Base-by-base conservation (phyloP, 2,888 invertebrate species). In the Agrochola macilenta region DNA sequence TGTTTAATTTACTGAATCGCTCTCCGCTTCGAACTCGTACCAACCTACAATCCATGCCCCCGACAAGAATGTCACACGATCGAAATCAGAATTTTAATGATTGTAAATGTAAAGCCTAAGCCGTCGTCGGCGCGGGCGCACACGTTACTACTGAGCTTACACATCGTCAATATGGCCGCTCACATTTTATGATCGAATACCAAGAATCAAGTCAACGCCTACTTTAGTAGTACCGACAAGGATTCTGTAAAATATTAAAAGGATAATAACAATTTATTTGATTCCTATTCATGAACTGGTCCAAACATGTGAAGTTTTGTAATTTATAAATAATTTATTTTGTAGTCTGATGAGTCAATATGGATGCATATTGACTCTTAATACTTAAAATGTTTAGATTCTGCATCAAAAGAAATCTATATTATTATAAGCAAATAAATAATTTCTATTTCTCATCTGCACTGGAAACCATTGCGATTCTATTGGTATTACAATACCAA, bases 81-180 rank as follows among this genome's bases (percentile, higher is more conserved):
- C 76, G 69, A 74, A 81, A 82, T 87, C 71, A 69, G 79, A 87
- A 84, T 87, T 74, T 78, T 82, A 86, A 79, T 79, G 35, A 80
- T 76, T 76, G 83, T 77, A 73, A 78, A 78, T 70, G 69, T 83
- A 66, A 65, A 78, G 77, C 74, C 70, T 82, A 76, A 65, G 30
- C 63, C 64, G 57, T 35, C 60, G 35, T 35, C 60, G 35, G 26
- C 72, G 49, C 63, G 4, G 61, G 75, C 69, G 69, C 73, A 72
- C 68, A 68, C 63, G 57, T 76, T 57, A 52, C 69, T 69, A 66
- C 54, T n/a, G 46, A 49, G 54, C 60, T 76, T 70, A 82, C 57
- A n/a, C 64, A 39, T 69, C 49, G 57, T 35, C 60, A 43, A 17
- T 39, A 81, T 60, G 46, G 54, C 75, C 61, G 54, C 39, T 79